Conservation (phyloP, 2,113 vertebrate genomes). For the Coreoperca whiteheadi region DNA sequence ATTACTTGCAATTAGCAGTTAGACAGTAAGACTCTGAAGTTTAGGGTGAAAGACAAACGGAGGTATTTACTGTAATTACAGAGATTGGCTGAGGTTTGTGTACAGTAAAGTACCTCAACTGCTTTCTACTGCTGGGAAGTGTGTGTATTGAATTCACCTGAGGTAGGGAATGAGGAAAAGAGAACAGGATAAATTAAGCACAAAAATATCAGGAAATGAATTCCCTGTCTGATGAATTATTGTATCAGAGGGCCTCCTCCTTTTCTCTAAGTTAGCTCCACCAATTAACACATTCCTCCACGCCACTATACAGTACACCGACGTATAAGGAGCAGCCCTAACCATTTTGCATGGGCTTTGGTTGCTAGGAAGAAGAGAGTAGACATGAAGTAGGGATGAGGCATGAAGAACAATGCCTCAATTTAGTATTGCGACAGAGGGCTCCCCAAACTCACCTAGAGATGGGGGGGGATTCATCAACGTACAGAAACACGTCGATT, state of each 20-base stretch:
- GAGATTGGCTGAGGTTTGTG: background rate
- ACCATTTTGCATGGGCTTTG: constrained; percentile 29
- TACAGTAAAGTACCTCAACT: background rate
- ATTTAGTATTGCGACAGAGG: constrained; percentile 63
- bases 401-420: constrained; percentile 52
- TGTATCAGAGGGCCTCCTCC: constrained; percentile 17
- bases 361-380: constrained; percentile 46
- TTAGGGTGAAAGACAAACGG: constrained; percentile 1
- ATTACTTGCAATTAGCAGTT: constrained; percentile 38
- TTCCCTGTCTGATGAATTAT: background rate
- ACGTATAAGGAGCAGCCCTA: constrained; percentile 25
- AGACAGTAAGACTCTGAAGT: background rate
- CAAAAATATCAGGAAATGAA: constrained; percentile 28
- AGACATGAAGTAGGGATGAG: constrained; percentile 28
- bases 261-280: constrained; percentile 2
- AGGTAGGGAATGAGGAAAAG: constrained; percentile 3
- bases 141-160: background rate
- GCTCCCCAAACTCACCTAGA: constrained; percentile 28
- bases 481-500: no score
- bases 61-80: constrained; percentile 15
- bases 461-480: no score
- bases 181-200: background rate
- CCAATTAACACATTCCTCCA: constrained; percentile 73
- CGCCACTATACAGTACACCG: background rate
- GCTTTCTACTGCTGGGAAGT: constrained; percentile 24